phyloP scores from a whole-genome alignment of 2,113 vertebrate genomes.

The Leptosomus discolor region DNA sequence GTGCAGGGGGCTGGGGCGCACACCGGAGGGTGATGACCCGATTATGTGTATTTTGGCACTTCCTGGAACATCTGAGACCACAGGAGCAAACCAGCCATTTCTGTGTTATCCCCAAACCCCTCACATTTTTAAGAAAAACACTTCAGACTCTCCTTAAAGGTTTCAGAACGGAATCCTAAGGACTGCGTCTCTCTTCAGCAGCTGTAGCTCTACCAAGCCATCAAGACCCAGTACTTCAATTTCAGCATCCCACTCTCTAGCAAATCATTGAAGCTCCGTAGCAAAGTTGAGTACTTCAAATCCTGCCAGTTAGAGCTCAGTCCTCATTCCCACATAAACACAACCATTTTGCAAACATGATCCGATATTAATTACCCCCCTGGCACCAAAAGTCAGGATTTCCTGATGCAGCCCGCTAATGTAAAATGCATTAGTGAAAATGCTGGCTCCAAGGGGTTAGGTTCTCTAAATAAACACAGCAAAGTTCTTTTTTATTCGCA shows the following conservation, averaged over 20 bases:
- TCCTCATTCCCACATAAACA: constrained; percentile 79
- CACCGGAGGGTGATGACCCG: accelerated
- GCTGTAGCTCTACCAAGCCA: background rate
- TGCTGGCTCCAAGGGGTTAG: constrained; percentile 76
- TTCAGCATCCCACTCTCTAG: constrained; percentile 37
- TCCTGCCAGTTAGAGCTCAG: constrained; percentile 63
- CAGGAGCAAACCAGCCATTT: background rate
- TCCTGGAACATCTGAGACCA: background rate
- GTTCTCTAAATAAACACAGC: constrained; percentile 77
- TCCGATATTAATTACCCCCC: constrained; percentile 82
- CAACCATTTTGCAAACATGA: constrained; percentile 82
- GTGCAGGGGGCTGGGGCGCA: too few relatives aligned
- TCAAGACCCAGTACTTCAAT: constrained; percentile 9
- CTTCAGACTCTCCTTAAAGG: background rate
- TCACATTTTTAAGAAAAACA: background rate
- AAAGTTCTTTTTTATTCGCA: constrained; percentile 67
- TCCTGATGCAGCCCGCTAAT: constrained; percentile 79
- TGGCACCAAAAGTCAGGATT: constrained; percentile 80
- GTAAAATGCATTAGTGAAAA: constrained; percentile 82
- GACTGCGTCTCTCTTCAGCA: background rate
- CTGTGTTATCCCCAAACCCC: background rate
- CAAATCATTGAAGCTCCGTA: constrained; percentile 40
- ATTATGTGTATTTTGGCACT: background rate
- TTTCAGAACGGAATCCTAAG: background rate
- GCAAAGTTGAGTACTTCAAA: constrained; percentile 65